phyloP scores from a whole-genome alignment of 2,113 vertebrate genomes.

The Xiphorhynchus elegans region DNA sequence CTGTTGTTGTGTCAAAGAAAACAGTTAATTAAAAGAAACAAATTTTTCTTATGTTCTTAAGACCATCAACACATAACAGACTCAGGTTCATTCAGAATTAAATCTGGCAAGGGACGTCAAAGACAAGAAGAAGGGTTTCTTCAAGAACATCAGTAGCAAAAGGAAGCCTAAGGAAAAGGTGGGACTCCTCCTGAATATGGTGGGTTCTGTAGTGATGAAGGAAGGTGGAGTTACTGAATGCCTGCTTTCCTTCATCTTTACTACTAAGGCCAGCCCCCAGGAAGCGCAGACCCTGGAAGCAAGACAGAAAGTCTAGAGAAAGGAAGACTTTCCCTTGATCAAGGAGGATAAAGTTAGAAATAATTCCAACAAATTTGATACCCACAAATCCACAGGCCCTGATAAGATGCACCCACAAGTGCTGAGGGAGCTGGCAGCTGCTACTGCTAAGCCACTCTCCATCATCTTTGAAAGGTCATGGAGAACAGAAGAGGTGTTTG shows the following conservation, averaged over 20 bases:
- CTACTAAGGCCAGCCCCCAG: neutral
- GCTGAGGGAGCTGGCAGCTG: neutral
- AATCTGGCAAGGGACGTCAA: neutral
- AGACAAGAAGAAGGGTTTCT: neutral
- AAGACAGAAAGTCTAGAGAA: neutral
- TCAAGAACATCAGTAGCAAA: neutral
- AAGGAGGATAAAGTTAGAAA: neutral
- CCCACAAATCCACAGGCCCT: neutral
- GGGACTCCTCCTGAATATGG: neutral
- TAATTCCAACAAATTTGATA: neutral
- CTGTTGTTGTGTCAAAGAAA: neutral
- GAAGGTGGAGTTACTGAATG: neutral
- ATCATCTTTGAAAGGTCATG: neutral
- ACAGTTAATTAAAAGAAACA: neutral
- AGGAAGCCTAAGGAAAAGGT: neutral
- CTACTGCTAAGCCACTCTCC: neutral
- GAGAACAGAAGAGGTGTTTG: neutral
- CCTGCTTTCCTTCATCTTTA: neutral
- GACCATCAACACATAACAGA: neutral
- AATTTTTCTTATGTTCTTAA: neutral
- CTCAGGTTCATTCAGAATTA: neutral
- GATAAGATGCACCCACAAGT: neutral
- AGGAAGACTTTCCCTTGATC: neutral
- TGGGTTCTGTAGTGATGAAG: neutral
- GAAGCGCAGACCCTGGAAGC: neutral